phyloP scores from a whole-genome alignment of 2,888 invertebrate genomes.

The Mesochorus sp. region DNA sequence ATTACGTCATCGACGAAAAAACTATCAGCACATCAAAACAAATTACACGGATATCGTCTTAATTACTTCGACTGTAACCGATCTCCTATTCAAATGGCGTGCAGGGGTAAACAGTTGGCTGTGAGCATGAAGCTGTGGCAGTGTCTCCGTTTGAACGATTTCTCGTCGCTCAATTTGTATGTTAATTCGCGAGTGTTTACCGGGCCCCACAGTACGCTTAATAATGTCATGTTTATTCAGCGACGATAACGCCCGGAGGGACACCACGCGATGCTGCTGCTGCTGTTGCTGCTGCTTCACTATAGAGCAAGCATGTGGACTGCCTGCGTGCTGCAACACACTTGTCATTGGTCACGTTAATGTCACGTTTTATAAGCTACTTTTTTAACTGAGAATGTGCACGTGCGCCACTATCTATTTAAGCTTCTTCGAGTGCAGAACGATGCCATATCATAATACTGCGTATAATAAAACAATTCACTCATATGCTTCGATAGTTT shows the following conservation, averaged over 20 bases:
- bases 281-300: too few relatives aligned
- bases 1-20: not conserved
- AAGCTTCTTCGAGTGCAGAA: too few relatives aligned
- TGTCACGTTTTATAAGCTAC: slow-evolving; percentile 24
- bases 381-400: not conserved
- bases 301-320: slow-evolving; percentile 1
- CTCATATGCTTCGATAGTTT: too few relatives aligned
- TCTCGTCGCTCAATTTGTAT: slow-evolving; percentile 81
- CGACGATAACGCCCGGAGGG: slow-evolving; percentile 78
- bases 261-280: slow-evolving; percentile 23
- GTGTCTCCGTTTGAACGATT: slow-evolving; percentile 65
- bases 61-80: slow-evolving; percentile 34
- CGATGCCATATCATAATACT: too few relatives aligned
- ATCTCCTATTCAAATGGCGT: slow-evolving; percentile 26
- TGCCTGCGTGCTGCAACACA: slow-evolving; percentile 62
- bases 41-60: slow-evolving; percentile 18
- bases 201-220: slow-evolving; percentile 80
- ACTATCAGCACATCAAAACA: not conserved
- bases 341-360: slow-evolving; percentile 70
- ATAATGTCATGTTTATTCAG: slow-evolving; percentile 82
- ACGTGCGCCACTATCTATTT: not conserved
- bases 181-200: slow-evolving; percentile 81
- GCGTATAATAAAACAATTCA: too few relatives aligned
- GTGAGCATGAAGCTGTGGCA: slow-evolving; percentile 35
- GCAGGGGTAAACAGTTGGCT: slow-evolving; percentile 46